phyloP scores from a whole-genome alignment of 2,113 vertebrate species.

The Laticauda laticaudata region DNA sequence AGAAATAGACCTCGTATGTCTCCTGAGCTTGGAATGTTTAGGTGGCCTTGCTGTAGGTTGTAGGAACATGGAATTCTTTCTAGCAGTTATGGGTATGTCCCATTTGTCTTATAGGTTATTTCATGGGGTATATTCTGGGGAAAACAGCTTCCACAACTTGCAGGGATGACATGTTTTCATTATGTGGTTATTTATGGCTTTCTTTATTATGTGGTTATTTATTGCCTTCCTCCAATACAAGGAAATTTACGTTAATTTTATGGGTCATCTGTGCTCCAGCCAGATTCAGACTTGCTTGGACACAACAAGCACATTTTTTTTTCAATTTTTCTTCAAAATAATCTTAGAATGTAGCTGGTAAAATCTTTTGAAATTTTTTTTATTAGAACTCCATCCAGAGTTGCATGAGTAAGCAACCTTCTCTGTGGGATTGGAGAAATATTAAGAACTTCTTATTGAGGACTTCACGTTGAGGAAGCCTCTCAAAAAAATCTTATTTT shows the following conservation, averaged over 20 bases:
- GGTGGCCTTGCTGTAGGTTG: neutral
- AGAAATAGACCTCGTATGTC: neutral
- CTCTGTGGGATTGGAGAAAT: neutral
- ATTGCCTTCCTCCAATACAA: neutral
- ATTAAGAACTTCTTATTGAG: neutral
- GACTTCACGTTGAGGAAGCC: neutral
- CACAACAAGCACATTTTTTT: neutral
- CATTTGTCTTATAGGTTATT: neutral
- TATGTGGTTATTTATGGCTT: neutral
- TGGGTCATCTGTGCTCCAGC: too few species aligned
- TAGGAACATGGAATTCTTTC: neutral
- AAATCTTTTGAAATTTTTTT: neutral
- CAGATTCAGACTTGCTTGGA: neutral
- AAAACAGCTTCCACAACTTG: neutral
- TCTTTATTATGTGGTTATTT: neutral
- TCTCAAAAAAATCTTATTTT: neutral
- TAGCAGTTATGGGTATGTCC: neutral
- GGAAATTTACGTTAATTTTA: neutral
- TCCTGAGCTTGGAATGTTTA: neutral
- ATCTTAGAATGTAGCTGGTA: neutral
- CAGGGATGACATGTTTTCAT: neutral
- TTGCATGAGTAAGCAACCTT: neutral
- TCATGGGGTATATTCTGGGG: neutral
- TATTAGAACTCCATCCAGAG: neutral
- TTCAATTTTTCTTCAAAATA: neutral